A percentile compares a stretch with the other conserved stretches of the same genome.
These are phyloP conservation scores for Nematostella vectensis DNA, from an alignment of 92 coral and sea anemone species.

Conservation along the genomic window DNA sequence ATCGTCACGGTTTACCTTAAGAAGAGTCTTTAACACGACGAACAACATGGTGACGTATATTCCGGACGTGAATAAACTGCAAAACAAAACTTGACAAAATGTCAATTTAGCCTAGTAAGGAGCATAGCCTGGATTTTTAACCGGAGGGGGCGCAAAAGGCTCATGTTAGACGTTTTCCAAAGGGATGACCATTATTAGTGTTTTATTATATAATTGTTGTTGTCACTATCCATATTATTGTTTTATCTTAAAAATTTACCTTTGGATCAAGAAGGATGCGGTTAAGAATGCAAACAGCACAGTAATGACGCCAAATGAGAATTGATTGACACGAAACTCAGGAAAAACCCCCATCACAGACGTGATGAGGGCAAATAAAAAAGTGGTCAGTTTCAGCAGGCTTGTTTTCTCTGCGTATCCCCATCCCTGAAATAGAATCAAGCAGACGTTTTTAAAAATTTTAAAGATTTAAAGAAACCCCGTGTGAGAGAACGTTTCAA, in stretches of 20 bases:
- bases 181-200: no score
- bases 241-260: no score
- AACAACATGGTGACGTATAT: slow-evolving; percentile 83
- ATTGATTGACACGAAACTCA: background rate
- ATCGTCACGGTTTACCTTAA: slow-evolving; percentile 55
- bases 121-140: background rate
- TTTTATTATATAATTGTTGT: no score
- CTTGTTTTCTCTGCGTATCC: slow-evolving; percentile 37
- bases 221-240: no score
- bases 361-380: slow-evolving; percentile 24
- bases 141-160: no score
- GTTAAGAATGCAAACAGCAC: slow-evolving; percentile 36
- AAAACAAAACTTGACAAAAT: background rate
- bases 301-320: slow-evolving; percentile 24
- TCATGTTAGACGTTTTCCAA: no score
- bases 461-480: no score
- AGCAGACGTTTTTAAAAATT: no score
- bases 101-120: background rate
- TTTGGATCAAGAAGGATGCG: slow-evolving; percentile 37
- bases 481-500: no score
- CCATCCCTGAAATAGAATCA: slow-evolving; percentile 22
- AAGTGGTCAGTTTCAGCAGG: slow-evolving; percentile 29
- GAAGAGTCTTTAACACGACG: slow-evolving; percentile 57
- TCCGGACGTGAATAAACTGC: slow-evolving; percentile 58
- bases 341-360: slow-evolving; percentile 4